Percentiles rank a stretch among this genome's conserved stretches.
Conservation (phyloP, 1,140 invertebrate genomes). For the Euwallacea similis region DNA sequence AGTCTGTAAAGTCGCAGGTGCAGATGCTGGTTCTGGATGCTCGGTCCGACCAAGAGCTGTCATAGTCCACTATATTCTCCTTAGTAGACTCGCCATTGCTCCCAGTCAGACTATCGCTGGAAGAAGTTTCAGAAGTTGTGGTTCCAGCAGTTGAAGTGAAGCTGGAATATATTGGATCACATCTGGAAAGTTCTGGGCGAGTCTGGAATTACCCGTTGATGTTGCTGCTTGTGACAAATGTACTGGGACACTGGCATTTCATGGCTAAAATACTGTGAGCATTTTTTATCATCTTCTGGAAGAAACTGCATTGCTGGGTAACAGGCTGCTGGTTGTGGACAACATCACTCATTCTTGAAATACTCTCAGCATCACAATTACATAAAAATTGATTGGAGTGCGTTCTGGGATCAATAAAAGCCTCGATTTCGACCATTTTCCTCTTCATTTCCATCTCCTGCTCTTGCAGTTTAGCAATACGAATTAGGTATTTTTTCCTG, state of each 20-base stretch:
- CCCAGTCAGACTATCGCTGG: constrained; percentile 16
- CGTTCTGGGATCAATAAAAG: constrained; percentile 33
- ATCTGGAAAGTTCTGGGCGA: neutral
- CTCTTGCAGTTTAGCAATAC: constrained; percentile 27
- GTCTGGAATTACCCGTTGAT: too few relatives aligned
- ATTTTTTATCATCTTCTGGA: constrained; percentile 42
- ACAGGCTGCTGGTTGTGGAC: constrained; percentile 17
- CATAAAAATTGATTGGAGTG: constrained; percentile 9
- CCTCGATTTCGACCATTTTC: constrained; percentile 32
- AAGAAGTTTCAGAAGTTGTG: neutral
- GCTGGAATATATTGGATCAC: neutral
- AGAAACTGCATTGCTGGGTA: constrained; percentile 32
- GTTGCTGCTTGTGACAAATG: neutral
- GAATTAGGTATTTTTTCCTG: constrained; percentile 24
- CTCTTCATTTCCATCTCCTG: constrained; percentile 26
- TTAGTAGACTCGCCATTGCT: constrained; percentile 1
- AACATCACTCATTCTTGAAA: neutral
- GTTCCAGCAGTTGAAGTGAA: neutral
- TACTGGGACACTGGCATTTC: constrained; percentile 34
- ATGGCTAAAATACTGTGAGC: constrained; percentile 38
- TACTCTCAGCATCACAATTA: constrained; percentile 13
- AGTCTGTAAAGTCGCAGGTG: constrained; percentile 21
- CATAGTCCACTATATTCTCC: constrained; percentile 8
- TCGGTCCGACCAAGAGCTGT: neutral
- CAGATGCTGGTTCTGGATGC: constrained; percentile 16